Evolutionary conservation across 2,888 invertebrate genomes (phyloP).

Genomic region (Hylaea fasciaria): DNA sequence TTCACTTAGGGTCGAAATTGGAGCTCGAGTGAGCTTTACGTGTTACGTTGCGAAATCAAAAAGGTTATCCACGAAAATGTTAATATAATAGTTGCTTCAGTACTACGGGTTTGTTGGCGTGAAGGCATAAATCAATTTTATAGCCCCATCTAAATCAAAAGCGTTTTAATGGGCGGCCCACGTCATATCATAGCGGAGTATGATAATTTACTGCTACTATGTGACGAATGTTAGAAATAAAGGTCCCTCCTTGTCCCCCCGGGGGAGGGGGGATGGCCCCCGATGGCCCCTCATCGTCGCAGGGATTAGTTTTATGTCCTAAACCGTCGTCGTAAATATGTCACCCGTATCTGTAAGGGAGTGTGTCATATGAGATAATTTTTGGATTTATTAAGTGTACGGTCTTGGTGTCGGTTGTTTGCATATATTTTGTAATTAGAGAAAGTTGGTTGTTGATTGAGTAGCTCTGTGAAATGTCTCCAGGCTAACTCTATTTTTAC

Average conservation of each 20-base stretch:
- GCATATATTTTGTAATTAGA: slow-evolving; percentile 33
- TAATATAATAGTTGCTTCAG: slow-evolving; percentile 85
- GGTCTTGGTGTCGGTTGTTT: slow-evolving; percentile 36
- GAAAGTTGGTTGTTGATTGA: slow-evolving; percentile 12
- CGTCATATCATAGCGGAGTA: slow-evolving; percentile 85
- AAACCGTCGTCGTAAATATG: slow-evolving; percentile 82
- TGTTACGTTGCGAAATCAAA: slow-evolving; percentile 71
- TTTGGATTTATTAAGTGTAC: slow-evolving; percentile 75
- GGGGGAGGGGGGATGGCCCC: slow-evolving; percentile 43
- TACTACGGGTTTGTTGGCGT: slow-evolving; percentile 84
- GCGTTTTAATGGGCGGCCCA: slow-evolving; percentile 86
- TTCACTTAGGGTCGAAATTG: slow-evolving; percentile 45
- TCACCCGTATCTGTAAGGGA: slow-evolving; percentile 77
- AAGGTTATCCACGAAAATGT: slow-evolving; percentile 85
- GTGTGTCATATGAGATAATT: slow-evolving; percentile 76
- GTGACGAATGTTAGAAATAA: slow-evolving; percentile 86
- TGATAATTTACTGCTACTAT: slow-evolving; percentile 85
- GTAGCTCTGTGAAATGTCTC: background rate
- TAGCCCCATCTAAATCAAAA: slow-evolving; percentile 86
- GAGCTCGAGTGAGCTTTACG: slow-evolving; percentile 42
- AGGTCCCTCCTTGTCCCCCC: slow-evolving; percentile 70
- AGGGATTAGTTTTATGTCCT: slow-evolving; percentile 83
- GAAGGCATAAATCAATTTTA: slow-evolving; percentile 86
- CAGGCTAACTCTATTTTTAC: background rate
- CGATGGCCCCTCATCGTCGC: slow-evolving; percentile 53